These are phyloP conservation scores for Nephila pilipes DNA, from an alignment of 1,140 invertebrate species.

Conservation along the genomic window DNA sequence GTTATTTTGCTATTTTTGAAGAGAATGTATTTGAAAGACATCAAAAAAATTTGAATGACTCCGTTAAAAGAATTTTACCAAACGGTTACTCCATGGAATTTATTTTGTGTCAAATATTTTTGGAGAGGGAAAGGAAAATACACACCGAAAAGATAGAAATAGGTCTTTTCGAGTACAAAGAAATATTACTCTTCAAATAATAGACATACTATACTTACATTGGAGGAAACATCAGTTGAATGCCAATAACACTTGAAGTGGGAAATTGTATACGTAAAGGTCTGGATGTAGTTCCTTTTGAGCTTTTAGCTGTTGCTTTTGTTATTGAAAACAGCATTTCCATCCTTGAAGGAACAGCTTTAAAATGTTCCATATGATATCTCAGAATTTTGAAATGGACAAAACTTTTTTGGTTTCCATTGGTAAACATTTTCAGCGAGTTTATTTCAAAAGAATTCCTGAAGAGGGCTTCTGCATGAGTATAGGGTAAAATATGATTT, in stretches of 20 bases:
- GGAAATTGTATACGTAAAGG: constrained; percentile 15
- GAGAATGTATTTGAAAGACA: too few relatives aligned
- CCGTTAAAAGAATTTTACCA: too few relatives aligned
- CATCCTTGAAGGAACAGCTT: constrained; percentile 33
- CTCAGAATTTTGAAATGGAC: not conserved
- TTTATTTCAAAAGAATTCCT: constrained; percentile 15
- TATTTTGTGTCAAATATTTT: not conserved
- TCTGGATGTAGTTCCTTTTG: not conserved
- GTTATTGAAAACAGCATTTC: not conserved
- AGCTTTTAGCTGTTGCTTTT: not conserved
- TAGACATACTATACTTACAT: not conserved
- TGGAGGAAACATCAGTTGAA: constrained; percentile 28
- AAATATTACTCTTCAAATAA: constrained; percentile 23
- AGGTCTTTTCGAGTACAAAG: not conserved
- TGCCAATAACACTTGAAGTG: constrained; percentile 40
- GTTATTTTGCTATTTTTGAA: too few relatives aligned
- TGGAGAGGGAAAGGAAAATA: not conserved
- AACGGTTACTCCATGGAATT: too few relatives aligned
- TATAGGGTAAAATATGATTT: constrained; percentile 1
- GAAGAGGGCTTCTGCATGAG: not conserved
- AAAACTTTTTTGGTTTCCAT: not conserved
- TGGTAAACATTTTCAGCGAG: constrained; percentile 33
- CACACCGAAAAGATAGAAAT: not conserved
- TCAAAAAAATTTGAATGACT: too few relatives aligned
- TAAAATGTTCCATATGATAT: constrained; percentile 13